Evolutionary conservation across 1,140 invertebrate genomes (phyloP).

Genomic region (Saccostrea echinata): DNA sequence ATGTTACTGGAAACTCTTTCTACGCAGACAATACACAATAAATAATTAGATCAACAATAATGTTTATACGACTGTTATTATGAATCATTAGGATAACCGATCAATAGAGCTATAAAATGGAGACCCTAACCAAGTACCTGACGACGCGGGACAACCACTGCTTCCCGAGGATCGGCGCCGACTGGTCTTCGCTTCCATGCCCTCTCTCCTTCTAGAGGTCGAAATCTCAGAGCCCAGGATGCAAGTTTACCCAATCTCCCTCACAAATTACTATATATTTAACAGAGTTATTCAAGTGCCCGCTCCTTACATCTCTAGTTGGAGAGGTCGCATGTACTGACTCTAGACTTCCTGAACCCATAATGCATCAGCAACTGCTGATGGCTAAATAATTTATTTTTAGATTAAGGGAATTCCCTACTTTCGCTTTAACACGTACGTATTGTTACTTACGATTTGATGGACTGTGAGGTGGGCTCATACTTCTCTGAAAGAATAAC

Average conservation of each 20-base stretch:
- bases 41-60: not conserved
- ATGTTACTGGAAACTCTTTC: not conserved
- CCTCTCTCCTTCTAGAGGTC: not conserved
- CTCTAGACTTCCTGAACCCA: constrained; percentile 24
- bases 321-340: constrained; percentile 9
- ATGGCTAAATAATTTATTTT: not conserved
- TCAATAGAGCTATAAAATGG: constrained; percentile 26
- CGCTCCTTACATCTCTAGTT: not conserved
- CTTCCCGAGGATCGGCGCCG: constrained; percentile 17
- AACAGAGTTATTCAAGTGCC: not conserved
- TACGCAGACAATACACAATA: not conserved
- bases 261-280: not conserved
- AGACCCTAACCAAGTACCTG: not conserved
- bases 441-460: not conserved
- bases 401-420: constrained; percentile 38
- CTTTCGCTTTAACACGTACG: constrained; percentile 15
- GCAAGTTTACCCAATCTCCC: not conserved
- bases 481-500: constrained; percentile 45
- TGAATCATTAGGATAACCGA: not conserved
- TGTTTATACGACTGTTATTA: not conserved
- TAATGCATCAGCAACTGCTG: constrained; percentile 25
- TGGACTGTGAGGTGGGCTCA: constrained; percentile 47
- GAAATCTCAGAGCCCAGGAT: constrained; percentile 1
- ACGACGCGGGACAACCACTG: constrained; percentile 9
- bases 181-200: constrained; percentile 7